phyloP scores from a whole-genome alignment of 2,888 invertebrate genomes.

The Zygogramma bicolorata region DNA sequence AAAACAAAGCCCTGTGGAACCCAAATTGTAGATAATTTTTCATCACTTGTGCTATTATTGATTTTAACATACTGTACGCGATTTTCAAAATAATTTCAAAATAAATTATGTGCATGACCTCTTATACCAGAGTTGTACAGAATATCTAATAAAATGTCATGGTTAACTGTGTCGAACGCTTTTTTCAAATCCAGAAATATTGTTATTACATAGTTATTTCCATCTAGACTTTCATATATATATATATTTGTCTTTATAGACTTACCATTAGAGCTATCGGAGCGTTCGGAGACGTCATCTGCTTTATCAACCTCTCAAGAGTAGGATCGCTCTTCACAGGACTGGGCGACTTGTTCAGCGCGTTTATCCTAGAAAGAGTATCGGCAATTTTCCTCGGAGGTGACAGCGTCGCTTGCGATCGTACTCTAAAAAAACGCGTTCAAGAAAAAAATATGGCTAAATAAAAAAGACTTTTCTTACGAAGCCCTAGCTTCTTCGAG shows the following conservation, averaged over 20 bases:
- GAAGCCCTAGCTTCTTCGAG: constrained; percentile 58
- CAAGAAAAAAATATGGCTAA: neutral
- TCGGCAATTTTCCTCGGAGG: constrained; percentile 61
- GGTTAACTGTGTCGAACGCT: too few species aligned
- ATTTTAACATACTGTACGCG: too few species aligned
- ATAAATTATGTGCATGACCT: too few species aligned
- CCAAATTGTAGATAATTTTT: too few species aligned
- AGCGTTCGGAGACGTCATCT: constrained; percentile 41
- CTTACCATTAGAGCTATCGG: constrained; percentile 40
- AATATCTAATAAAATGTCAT: too few species aligned
- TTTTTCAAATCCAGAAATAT: too few species aligned
- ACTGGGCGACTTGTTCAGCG: constrained; percentile 35
- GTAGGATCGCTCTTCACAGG: constrained; percentile 46
- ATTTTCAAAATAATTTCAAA: too few species aligned
- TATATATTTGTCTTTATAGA: constrained; percentile 3
- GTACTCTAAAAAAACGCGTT: constrained; percentile 63
- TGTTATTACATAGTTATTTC: too few species aligned
- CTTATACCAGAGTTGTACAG: too few species aligned
- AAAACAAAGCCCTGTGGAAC: too few species aligned
- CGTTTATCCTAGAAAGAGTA: constrained; percentile 27
- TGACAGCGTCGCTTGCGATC: constrained; percentile 71
- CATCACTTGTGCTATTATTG: too few species aligned
- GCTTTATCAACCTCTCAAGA: constrained; percentile 43
- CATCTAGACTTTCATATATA: too few species aligned
- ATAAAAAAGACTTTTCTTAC: constrained; percentile 46